phyloP scores from a whole-genome alignment of 2,113 vertebrate genomes.

The Perognathus longimembris region DNA sequence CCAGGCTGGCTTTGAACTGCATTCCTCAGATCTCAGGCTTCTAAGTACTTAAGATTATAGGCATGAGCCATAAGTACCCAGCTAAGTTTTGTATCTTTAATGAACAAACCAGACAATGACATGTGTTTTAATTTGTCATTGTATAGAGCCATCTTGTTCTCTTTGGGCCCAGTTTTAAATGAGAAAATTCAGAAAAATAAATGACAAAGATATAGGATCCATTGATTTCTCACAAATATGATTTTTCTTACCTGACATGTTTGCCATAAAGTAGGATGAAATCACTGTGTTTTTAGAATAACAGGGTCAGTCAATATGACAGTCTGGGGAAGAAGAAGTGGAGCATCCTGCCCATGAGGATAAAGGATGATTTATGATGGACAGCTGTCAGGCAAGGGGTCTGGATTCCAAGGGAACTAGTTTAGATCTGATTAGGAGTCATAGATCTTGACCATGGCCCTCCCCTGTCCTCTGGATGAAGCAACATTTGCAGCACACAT shows the following conservation, averaged over 20 bases:
- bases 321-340: neutral
- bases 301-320: neutral
- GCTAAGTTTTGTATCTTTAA: neutral
- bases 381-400: neutral
- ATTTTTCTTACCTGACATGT: conserved; percentile 60
- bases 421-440: no score
- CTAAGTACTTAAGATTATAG: no score
- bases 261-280: conserved; percentile 31
- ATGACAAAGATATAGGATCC: conserved; percentile 1
- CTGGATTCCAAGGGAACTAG: neutral
- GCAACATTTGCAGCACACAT: neutral
- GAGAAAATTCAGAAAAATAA: conserved; percentile 38
- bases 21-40: no score
- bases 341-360: neutral
- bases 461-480: neutral
- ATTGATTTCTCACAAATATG: conserved; percentile 28
- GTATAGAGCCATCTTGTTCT: neutral
- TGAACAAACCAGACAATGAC: neutral
- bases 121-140: neutral
- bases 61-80: no score
- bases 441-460: neutral
- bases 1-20: no score
- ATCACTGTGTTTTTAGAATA: conserved; percentile 22
- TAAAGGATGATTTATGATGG: neutral
- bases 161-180: neutral